Evolutionary conservation across 2,888 invertebrate genomes (phyloP), one percentile per base, ranked within the genome.

Genomic region (Rhingia rostrata): DNA sequence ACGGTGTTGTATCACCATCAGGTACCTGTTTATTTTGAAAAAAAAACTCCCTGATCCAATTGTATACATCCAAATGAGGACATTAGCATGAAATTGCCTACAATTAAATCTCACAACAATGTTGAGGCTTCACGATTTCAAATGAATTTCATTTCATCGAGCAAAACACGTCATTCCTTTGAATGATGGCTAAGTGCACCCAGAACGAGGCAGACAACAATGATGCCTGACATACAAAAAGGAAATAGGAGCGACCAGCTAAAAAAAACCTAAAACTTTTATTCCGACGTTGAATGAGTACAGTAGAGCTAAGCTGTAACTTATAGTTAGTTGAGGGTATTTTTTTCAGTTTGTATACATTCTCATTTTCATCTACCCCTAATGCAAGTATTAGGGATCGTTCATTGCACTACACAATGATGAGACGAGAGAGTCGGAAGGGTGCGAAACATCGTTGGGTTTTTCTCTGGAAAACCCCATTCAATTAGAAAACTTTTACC

Each of bases 401-500:
- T 58, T 14, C 74, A 54, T 66, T 74, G 74, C 74, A 64, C 39
- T 64, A n/a, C 7, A 30, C 41, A 22, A 7, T 3, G 32, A 35
- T 2, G 53, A 60, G n/a, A 60, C 30, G 45, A 14, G 43, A 4
- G 41, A 10, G 41, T 12, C 6, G 10, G 43, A n/a, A 9, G 63
- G 41, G 37, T 37, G 53, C 54, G 39, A 49, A 47, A 78, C 51
- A 70, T 49, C 37, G 60, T 33, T 41, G 39, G 37, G 54, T 61
- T 60, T 69, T 75, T 66, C 39, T 33, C n/a, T 49, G 30, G 10
- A 63, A 77, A 54, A 54, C 77, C 49, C 47, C 56, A 56, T 78
- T 78, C 78, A 78, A 78, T 78, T 78, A 78, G 70, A 58, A 70
- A 78, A 78, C 47, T 78, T 78, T 70, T 58, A 30, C 51, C 30